Base-by-base conservation (phyloP, 1,140 invertebrate genomes). In the Papilio polyxenes region DNA sequence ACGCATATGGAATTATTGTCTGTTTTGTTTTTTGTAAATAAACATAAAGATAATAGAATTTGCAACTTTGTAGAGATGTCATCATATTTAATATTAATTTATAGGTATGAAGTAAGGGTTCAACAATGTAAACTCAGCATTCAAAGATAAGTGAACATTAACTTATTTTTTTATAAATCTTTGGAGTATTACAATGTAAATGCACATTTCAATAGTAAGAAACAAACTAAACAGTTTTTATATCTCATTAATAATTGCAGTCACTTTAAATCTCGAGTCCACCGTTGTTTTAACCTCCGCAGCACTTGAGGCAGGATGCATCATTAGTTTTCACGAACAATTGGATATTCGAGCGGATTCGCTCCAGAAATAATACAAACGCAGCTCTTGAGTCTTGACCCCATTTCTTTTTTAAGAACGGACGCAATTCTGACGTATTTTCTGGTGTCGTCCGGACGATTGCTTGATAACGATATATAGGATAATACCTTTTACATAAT, bases 321-420 rank as follows among this genome's bases (percentile, higher is more conserved):
- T 72, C 65, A 72, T 72, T 37, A 72, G 65, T 72, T 72, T 72
- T 37, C 31, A 72, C 65, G 65, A 37, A 72, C 65, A 72, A 72
- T 72, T 37, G 65, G 65, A 37, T 65, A 5, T 83, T 83, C 83
- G 80, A 65, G 82, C 65, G 75, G 84, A 81, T 81, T 83, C 80
- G 80, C 51, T 83, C 84, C 87, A 87, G 84, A 89, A 88, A 91
- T 90, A 89, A 87, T 82, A 86, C 84, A 84, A 84, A 85, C 85
- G 83, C 84, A 89, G 83, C 84, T 81, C 77, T 85, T 85, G 87
- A 85, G 84, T 89, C 89, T 92, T 92, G 90, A 91, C 91, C 90
- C 85, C 85, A 89, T 90, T 92, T 90, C 86, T 89, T 89, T 89
- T 90, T 88, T 49, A 81, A 77, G 82, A 84, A 78, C 81, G 81